A percentile compares a stretch with the other conserved stretches of the same genome.
These are phyloP conservation scores for Dysmachus trigonus DNA, from an alignment of 2,888 invertebrate genomes.

Conservation along the genomic window DNA sequence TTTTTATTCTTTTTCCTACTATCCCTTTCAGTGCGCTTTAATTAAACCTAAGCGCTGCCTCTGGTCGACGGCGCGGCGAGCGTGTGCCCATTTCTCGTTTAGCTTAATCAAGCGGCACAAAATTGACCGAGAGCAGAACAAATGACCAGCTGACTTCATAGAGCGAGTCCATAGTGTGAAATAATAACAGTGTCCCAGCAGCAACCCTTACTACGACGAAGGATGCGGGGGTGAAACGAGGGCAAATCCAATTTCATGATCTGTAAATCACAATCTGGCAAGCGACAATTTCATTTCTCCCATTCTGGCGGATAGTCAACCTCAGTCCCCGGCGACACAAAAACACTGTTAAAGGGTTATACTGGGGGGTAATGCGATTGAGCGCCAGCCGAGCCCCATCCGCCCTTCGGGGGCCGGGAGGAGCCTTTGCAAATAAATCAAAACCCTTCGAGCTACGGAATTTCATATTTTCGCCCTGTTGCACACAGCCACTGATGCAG, in stretches of 20 bases:
- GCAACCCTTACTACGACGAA: neutral
- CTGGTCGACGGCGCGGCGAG: neutral
- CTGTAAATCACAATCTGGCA: conserved; percentile 37
- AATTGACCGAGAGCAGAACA: neutral
- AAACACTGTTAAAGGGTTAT: conserved; percentile 33
- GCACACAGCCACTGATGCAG: neutral
- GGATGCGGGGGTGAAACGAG: neutral
- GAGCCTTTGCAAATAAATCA: conserved; percentile 19
- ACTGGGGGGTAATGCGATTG: conserved; percentile 19
- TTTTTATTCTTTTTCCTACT: neutral
- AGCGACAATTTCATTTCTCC: conserved; percentile 31
- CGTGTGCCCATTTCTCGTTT: neutral
- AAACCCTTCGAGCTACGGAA: neutral
- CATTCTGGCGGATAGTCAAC: no score
- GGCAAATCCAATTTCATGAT: conserved; percentile 25
- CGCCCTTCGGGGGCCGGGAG: neutral
- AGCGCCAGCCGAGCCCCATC: neutral
- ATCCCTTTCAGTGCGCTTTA: neutral
- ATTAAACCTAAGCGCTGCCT: neutral
- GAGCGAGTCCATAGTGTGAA: neutral
- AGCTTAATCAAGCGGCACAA: conserved; percentile 1
- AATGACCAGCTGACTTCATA: neutral
- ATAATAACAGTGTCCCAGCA: neutral
- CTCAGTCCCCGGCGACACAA: conserved; percentile 1
- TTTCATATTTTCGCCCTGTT: conserved; percentile 10